Evolutionary conservation across 2,113 vertebrate species (phyloP).

Genomic region (Proteles cristata): DNA sequence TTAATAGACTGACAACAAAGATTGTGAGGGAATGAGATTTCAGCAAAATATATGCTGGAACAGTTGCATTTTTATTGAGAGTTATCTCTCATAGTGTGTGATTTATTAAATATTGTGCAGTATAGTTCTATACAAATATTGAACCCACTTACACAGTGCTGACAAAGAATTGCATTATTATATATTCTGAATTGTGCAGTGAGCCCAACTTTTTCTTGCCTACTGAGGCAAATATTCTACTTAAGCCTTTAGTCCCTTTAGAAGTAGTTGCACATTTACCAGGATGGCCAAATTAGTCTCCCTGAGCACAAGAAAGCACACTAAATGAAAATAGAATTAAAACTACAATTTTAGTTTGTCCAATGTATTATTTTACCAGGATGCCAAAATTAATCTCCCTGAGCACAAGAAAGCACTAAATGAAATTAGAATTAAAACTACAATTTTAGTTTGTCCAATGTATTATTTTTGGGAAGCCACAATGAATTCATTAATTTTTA

Average conservation of each 20-base stretch:
- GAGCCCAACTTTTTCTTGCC: background rate
- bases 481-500: background rate
- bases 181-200: background rate
- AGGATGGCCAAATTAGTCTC: background rate
- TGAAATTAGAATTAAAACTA: background rate
- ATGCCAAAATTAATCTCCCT: background rate
- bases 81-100: background rate
- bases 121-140: background rate
- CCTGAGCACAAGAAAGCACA: background rate
- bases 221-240: background rate
- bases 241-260: background rate
- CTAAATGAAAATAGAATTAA: background rate
- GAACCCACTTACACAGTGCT: background rate
- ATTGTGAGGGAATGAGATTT: background rate
- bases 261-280: background rate
- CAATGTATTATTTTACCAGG: background rate
- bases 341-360: background rate
- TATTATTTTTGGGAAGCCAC: background rate
- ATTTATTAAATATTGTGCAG: background rate
- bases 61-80: background rate
- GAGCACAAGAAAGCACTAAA: background rate
- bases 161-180: background rate
- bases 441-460: background rate
- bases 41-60: slow-evolving; percentile 20
- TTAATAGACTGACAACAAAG: background rate